Percentiles rank a stretch among this genome's conserved stretches.
These are phyloP conservation scores for Clytia hemisphaerica DNA, from an alignment of 30 jellyfish, hydroid and myxozoan genomes.

Conservation along the genomic window DNA sequence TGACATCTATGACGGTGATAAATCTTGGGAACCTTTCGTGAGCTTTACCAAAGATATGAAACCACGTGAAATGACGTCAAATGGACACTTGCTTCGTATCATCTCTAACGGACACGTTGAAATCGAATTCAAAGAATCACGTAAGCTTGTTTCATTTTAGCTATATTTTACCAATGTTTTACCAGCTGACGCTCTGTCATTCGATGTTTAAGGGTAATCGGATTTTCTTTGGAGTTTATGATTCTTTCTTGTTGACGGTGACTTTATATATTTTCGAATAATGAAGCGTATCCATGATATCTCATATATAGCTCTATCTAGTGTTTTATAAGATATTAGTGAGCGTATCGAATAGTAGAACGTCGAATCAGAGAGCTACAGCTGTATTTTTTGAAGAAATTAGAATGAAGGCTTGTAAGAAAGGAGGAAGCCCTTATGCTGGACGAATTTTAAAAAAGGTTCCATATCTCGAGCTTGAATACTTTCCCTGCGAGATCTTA, in stretches of 20 bases:
- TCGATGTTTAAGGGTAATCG: not conserved
- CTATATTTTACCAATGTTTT: not conserved
- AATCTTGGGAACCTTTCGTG: slow-evolving; percentile 55
- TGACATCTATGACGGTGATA: slow-evolving; percentile 61
- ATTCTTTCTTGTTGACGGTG: not conserved
- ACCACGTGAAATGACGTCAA: slow-evolving; percentile 71
- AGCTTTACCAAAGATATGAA: slow-evolving; percentile 44
- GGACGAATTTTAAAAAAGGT: too few relatives aligned
- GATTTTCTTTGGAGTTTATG: not conserved
- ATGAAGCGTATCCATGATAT: too few relatives aligned
- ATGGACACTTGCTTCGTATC: slow-evolving; percentile 63
- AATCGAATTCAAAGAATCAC: slow-evolving; percentile 47
- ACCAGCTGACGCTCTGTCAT: not conserved
- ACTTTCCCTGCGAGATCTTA: not conserved
- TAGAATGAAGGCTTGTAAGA: too few relatives aligned
- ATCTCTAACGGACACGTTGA: slow-evolving; percentile 48
- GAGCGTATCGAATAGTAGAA: too few relatives aligned
- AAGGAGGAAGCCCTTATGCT: too few relatives aligned
- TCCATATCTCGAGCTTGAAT: not conserved
- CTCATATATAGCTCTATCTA: too few relatives aligned
- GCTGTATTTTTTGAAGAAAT: too few relatives aligned
- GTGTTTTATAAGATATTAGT: too few relatives aligned
- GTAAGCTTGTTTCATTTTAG: slow-evolving; percentile 27
- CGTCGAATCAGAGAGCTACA: too few relatives aligned
- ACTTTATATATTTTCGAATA: too few relatives aligned